Evolutionary conservation across 2,113 vertebrate species (phyloP), one percentile per base, ranked within the genome.

Genomic region (Elgaria multicarinata): DNA sequence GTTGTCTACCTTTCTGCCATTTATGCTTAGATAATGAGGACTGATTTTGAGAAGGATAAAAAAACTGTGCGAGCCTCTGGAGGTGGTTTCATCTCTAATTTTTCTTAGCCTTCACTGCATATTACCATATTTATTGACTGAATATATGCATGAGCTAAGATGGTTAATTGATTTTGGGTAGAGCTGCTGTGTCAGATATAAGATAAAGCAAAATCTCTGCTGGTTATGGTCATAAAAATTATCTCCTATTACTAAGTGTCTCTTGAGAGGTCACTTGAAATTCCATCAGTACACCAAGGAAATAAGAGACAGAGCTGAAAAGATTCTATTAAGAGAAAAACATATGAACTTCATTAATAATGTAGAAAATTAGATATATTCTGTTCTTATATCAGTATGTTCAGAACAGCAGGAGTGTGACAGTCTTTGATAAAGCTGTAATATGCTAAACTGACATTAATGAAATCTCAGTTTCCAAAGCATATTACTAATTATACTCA

Each of bases 381-480:
- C 33, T 3, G 0, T 62, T 13, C 22, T 66, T 82, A 5, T 5
- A 62, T 74, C 2, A 84, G 3, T 46, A 16, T 78, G 31, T 6
- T 0, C 90, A 92, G 83, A 81, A 36, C 18, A 90, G 12, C 0
- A 74, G 53, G 10, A 39, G 3, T 31, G 1, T 53, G n/a, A 69
- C 4, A 90, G 72, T 28, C 55, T 90, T 90, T 72, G 76, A 80
- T 72, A 85, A 90, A 90, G 83, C 36, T 62, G 42, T 80, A 85
- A 80, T 74, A 62, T 58, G 24, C 76, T 90, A 86, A 86, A 86
- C 28, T 90, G 83, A 62, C 79, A 90, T 87, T 83, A 87, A 87
- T 90, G n/a, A 83, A 87, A 90, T 69, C 53, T 87, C 3, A 82
- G 42, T 82, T 90, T 90, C 44, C 58, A 76, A 87, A 82, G 69